These are phyloP conservation scores for Lasioglossum leucozonium DNA, from an alignment of 2,888 invertebrate genomes.

Conservation along the genomic window DNA sequence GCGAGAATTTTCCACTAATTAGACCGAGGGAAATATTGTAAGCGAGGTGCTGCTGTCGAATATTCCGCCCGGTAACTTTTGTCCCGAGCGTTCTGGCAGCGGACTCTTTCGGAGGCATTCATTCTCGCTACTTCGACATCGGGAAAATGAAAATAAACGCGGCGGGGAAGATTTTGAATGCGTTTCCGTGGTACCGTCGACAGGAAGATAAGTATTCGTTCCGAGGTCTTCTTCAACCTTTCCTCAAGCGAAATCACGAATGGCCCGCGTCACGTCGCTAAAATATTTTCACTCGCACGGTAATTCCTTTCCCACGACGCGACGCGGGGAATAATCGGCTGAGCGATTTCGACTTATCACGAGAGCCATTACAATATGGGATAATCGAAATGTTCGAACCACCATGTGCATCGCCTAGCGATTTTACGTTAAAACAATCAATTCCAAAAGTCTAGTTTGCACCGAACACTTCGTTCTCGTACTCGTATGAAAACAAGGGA, in stretches of 20 bases:
- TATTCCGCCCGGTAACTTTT: conserved; percentile 4
- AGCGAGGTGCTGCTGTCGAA: conserved; percentile 1
- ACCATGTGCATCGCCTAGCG: neutral
- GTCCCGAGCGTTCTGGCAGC: neutral
- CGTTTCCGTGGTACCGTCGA: conserved; percentile 33
- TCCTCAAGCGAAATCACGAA: conserved; percentile 26
- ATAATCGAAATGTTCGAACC: neutral
- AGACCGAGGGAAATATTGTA: neutral
- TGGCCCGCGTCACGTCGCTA: conserved; percentile 3
- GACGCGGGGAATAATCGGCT: neutral
- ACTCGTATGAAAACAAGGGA: no score
- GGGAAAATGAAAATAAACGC: conserved; percentile 54
- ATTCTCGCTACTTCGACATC: conserved; percentile 37
- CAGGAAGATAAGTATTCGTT: conserved; percentile 56
- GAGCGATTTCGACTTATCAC: neutral
- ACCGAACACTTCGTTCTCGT: no score
- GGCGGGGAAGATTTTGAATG: conserved; percentile 32
- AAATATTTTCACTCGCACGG: conserved; percentile 5
- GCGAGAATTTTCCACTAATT: conserved; percentile 1
- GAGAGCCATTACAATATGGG: neutral
- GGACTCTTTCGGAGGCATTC: conserved; percentile 21
- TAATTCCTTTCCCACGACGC: neutral
- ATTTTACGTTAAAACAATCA: neutral
- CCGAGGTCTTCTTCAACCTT: conserved; percentile 38
- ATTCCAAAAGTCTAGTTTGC: no score